These are phyloP conservation scores for Motacilla alba DNA, from an alignment of 2,113 vertebrate species.

Conservation along the genomic window DNA sequence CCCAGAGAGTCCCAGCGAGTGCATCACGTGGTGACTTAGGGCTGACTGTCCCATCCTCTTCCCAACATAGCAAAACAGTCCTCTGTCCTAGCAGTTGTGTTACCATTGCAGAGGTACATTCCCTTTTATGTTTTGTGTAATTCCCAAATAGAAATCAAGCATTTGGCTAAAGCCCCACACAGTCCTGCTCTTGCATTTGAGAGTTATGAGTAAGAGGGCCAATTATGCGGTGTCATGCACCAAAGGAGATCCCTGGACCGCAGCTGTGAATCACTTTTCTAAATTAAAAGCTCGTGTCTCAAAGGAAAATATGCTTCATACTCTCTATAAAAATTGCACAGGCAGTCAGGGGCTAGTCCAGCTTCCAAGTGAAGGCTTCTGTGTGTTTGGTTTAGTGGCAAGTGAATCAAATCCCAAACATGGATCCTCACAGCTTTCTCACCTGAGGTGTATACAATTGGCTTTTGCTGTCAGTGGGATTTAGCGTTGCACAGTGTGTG, in stretches of 20 bases:
- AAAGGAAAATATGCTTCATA: not conserved
- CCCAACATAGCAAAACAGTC: not conserved
- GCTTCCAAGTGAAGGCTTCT: not conserved
- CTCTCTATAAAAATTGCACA: not conserved
- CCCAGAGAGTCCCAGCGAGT: not conserved
- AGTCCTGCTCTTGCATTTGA: not conserved
- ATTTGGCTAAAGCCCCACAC: not conserved
- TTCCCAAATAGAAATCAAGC: not conserved
- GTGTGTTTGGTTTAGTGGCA: not conserved
- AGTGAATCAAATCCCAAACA: not conserved
- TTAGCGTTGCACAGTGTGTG: not conserved
- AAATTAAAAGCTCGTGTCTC: not conserved
- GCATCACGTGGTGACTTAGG: not conserved
- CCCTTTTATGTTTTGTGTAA: not conserved
- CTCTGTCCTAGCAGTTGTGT: not conserved
- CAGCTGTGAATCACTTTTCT: constrained; percentile 24
- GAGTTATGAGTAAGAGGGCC: not conserved
- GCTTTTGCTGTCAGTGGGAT: not conserved
- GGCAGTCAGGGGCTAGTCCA: not conserved
- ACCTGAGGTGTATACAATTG: not conserved
- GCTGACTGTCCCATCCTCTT: not conserved
- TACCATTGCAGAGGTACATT: not conserved
- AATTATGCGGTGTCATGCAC: not conserved
- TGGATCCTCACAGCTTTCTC: not conserved
- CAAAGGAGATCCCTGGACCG: not conserved